A percentile compares a stretch with the other conserved stretches of the same genome.
Conservation (phyloP, 2,888 invertebrate species). For the Drosophila bunnanda region DNA sequence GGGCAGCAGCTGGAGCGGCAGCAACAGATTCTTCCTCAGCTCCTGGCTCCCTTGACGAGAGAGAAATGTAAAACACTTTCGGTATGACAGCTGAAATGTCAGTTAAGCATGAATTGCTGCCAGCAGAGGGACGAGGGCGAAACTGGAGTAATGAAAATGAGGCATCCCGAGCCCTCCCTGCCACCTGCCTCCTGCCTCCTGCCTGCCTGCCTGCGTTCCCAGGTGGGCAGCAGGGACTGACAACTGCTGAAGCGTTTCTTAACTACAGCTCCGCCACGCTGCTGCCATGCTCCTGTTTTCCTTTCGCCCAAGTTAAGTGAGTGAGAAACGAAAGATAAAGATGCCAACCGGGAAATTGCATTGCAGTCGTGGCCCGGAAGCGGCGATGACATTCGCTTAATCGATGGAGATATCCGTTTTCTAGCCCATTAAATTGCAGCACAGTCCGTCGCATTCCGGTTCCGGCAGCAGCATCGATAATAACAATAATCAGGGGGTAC, state of each 20-base stretch:
- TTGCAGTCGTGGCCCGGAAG: slow-evolving; percentile 18
- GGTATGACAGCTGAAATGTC: slow-evolving; percentile 81
- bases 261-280: slow-evolving; percentile 36
- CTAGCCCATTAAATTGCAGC: slow-evolving; percentile 26
- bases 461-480: slow-evolving; percentile 30
- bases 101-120: slow-evolving; percentile 72
- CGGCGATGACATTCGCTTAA: slow-evolving; percentile 35
- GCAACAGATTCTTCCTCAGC: slow-evolving; percentile 35
- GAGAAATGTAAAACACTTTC: slow-evolving; percentile 78
- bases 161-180: slow-evolving; percentile 27
- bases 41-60: slow-evolving; percentile 34
- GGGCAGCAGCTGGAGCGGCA: slow-evolving; percentile 59
- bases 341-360: slow-evolving; percentile 41
- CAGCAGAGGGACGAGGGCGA: slow-evolving; percentile 16
- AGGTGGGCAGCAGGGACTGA: slow-evolving; percentile 39
- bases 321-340: slow-evolving; percentile 25
- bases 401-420: slow-evolving; percentile 24
- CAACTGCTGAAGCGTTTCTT: slow-evolving; percentile 43
- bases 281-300: slow-evolving; percentile 12
- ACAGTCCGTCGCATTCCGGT: slow-evolving; percentile 5
- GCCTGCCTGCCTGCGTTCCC: slow-evolving; percentile 14
- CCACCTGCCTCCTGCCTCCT: background rate
- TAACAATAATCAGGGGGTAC: slow-evolving; percentile 40
- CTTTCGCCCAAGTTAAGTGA: slow-evolving; percentile 50
- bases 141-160: slow-evolving; percentile 56